Conservation (phyloP, 2,888 invertebrate species). For the Aphidius colemani region DNA sequence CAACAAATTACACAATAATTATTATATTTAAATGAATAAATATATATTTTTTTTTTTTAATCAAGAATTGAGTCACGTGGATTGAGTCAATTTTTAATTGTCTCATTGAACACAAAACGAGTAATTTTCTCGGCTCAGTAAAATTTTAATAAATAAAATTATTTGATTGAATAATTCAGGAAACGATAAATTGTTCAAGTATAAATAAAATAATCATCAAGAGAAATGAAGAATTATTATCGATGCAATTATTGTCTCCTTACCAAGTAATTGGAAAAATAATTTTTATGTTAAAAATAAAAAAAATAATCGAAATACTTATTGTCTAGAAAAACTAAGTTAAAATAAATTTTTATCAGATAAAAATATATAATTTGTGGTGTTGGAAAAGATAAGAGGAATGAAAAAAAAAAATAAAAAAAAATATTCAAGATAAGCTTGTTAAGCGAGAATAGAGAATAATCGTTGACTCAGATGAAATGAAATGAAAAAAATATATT, state of each 20-base stretch:
- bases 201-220: background rate
- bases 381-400: no score
- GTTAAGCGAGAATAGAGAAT: constrained; percentile 6
- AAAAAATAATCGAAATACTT: no score
- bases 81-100: background rate
- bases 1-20: constrained; percentile 15
- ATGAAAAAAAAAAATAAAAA: constrained; percentile 13
- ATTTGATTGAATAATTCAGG: constrained; percentile 17
- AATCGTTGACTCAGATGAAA: background rate
- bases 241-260: no score
- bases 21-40: constrained; percentile 8
- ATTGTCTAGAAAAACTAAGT: no score
- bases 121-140: constrained; percentile 37
- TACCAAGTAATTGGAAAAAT: no score
- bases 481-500: background rate
- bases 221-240: background rate
- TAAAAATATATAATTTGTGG: no score
- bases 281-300: no score
- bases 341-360: no score
- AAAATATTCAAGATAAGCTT: background rate
- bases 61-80: constrained; percentile 10
- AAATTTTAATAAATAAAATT: constrained; percentile 10
- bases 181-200: background rate
- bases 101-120: constrained; percentile 33
- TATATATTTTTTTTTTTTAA: no score